Conservation (phyloP, 2,797 vertebrate genomes). For the Chaetophractus vellerosus region DNA sequence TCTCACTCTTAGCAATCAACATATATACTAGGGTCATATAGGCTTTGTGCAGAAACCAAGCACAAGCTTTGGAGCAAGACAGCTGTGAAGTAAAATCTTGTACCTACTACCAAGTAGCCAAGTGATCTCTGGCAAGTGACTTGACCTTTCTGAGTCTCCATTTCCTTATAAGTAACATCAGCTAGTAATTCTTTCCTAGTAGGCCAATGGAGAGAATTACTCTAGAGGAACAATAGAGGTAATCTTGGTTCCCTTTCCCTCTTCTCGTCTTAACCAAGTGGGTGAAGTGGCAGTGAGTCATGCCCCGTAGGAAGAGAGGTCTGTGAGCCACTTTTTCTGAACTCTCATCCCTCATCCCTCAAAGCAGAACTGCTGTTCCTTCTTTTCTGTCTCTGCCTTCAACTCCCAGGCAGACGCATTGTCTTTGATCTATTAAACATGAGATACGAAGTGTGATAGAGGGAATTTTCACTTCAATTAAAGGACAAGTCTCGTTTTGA, state of each 20-base stretch:
- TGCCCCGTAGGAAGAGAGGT: neutral
- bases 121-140: neutral
- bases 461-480: neutral
- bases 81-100: neutral
- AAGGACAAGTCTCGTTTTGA: slow-evolving; percentile 10
- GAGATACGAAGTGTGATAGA: neutral
- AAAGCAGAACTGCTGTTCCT: neutral
- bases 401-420: neutral
- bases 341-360: neutral
- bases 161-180: slow-evolving; percentile 41
- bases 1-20: neutral
- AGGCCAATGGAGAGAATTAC: slow-evolving; percentile 30
- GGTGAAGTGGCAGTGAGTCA: slow-evolving; percentile 63
- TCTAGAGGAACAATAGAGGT: slow-evolving; percentile 27
- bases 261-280: slow-evolving; percentile 47
- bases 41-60: neutral
- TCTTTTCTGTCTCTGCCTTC: slow-evolving; percentile 38
- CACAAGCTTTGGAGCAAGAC: neutral
- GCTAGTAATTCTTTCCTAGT: neutral
- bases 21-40: neutral
- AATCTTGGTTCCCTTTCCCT: slow-evolving; percentile 12
- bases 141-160: slow-evolving; percentile 11
- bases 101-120: neutral
- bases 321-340: neutral
- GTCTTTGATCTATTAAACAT: neutral